Base-by-base conservation (phyloP, 1,140 invertebrate genomes). In the Cydia amplana region DNA sequence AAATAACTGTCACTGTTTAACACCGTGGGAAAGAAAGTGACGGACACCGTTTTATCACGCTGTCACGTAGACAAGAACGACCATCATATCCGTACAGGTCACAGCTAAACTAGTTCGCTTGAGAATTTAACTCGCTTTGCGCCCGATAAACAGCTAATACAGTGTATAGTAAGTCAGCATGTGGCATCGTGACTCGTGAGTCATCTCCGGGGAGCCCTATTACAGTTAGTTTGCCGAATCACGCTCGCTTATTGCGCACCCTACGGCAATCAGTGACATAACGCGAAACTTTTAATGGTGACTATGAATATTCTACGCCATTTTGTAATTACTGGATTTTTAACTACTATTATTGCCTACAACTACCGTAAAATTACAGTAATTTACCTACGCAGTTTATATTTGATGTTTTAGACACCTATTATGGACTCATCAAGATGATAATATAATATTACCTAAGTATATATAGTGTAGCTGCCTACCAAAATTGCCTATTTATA, bases 141-240 rank as follows among this genome's bases (percentile, higher is more conserved):
- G n/a, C 32, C 16, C 16, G 32, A 70, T 70, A 70, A 18, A 32
- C 28, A 36, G 6, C n/a, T 51, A 18, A 32, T n/a, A 70, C 32
- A 32, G 55, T 18, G 18, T 70, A 70, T 70, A 70, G 28, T 25
- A 28, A 67, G 25, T 70, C 32, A 70, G 78, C 80, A 82, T 82
- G 78, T 80, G 82, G 79, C 77, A 77, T 70, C 72, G 63, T 32
- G 76, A 55, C 63, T 25, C 77, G 78, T 84, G 83, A 85, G 49
- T 83, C 82, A 82, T 86, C 81, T 80, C 79, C 77, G 73, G 83
- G 75, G 78, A 80, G 83, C 84, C 88, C 86, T 86, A 87, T 91
- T 91, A 89, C 80, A 76, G 82, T 82, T 83, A 83, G 83, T 87
- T 81, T 86, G 86, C 88, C 81, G 80, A 87, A 76, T 91, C 88